Conservation (phyloP, 2,888 invertebrate species). For the Sclerodermus sp. region DNA sequence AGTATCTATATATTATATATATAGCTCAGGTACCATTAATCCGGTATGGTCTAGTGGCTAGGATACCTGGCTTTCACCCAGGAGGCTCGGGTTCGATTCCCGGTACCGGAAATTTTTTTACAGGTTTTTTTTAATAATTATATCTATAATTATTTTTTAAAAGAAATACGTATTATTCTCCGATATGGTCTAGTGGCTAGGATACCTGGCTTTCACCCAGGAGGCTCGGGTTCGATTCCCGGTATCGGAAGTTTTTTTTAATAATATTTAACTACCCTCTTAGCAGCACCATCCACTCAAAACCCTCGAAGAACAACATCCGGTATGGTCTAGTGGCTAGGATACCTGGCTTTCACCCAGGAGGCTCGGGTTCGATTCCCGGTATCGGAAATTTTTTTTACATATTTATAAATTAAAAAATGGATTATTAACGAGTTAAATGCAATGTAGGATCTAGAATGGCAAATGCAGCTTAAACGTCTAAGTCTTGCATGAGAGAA, state of each 20-base stretch:
- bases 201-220: constrained; percentile 67
- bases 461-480: no score
- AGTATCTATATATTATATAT: no score
- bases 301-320: no score
- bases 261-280: no score
- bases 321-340: constrained; percentile 68
- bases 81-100: constrained; percentile 66
- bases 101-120: constrained; percentile 62
- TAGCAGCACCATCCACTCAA: no score
- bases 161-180: no score
- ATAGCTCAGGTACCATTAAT: no score
- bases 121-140: no score
- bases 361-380: constrained; percentile 69
- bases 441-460: no score
- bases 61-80: constrained; percentile 65
- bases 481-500: no score
- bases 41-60: constrained; percentile 66
- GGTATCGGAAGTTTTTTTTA: constrained; percentile 18
- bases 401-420: background rate
- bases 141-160: no score
- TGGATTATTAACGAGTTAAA: background rate
- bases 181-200: constrained; percentile 68
- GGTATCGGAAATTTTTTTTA: constrained; percentile 63
- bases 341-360: constrained; percentile 67
- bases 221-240: constrained; percentile 65